Percentiles rank a stretch among this genome's conserved stretches.
phyloP scores from a whole-genome alignment of 2,888 invertebrate species.

The Liopterus haemorrhoidalis region DNA sequence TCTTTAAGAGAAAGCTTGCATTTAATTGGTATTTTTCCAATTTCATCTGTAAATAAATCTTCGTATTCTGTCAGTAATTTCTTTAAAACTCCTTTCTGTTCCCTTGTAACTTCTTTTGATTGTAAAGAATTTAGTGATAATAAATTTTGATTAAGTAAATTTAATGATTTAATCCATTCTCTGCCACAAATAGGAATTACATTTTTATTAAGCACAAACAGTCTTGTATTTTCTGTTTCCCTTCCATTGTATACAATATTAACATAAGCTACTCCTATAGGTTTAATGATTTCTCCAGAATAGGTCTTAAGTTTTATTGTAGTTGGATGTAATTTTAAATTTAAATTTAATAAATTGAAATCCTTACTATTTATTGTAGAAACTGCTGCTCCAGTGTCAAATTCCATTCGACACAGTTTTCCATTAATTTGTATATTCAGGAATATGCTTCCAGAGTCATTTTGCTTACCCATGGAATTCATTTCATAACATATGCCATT shows the following conservation, averaged over 20 bases:
- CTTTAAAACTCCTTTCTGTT: neutral
- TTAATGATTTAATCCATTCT: constrained; percentile 3
- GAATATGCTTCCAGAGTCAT: constrained; percentile 3
- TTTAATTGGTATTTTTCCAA: constrained; percentile 2
- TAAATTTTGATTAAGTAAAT: neutral
- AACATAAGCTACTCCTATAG: constrained; percentile 3
- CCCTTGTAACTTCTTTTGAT: neutral
- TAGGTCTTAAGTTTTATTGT: constrained; percentile 3
- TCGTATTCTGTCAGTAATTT: neutral
- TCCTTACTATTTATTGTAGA: neutral
- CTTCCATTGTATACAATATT: neutral
- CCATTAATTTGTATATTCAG: constrained; percentile 5
- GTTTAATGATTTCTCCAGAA: neutral
- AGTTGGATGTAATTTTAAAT: neutral
- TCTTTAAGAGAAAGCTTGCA: constrained; percentile 7
- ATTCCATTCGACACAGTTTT: constrained; percentile 2
- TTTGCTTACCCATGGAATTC: neutral
- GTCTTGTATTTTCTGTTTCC: neutral
- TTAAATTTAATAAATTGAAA: neutral
- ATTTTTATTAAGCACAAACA: neutral
- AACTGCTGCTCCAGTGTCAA: constrained; percentile 8
- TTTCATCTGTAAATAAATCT: constrained; percentile 8
- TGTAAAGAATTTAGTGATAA: neutral
- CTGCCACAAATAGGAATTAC: constrained; percentile 2
- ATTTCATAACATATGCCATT: neutral